Evolutionary conservation across 1,140 invertebrate species (phyloP).

Genomic region (Gonioctena quinquepunctata): DNA sequence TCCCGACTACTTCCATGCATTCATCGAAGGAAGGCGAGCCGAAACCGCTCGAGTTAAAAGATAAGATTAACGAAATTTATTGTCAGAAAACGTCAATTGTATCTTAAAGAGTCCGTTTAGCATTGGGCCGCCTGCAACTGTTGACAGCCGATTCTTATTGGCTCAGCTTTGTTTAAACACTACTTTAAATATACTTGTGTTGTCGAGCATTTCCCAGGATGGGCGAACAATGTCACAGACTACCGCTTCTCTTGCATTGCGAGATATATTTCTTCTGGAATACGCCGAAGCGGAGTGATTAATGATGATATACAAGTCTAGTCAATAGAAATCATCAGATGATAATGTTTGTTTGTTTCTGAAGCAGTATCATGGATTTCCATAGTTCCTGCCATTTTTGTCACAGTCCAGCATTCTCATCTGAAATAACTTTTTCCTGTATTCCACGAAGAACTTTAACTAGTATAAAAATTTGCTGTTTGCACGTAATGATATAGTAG

Average conservation of each 20-base stretch:
- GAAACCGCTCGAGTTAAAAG: constrained; percentile 33
- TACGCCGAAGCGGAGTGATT: no score
- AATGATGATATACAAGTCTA: no score
- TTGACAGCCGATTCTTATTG: constrained; percentile 26
- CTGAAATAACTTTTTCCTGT: no score
- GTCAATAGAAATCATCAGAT: no score
- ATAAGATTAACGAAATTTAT: constrained; percentile 37
- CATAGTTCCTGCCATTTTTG: no score
- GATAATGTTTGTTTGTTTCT: no score
- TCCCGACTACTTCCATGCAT: not conserved
- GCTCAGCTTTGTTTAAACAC: constrained; percentile 30
- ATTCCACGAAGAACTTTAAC: no score
- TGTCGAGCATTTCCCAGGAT: constrained; percentile 19
- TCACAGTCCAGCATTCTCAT: no score
- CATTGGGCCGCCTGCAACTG: constrained; percentile 20
- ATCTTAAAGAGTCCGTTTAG: constrained; percentile 29
- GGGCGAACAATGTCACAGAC: constrained; percentile 19
- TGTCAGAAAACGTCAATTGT: constrained; percentile 36
- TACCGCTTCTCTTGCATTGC: not conserved
- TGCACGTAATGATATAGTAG: no score
- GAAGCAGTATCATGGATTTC: no score
- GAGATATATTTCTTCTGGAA: not conserved
- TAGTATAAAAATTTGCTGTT: no score
- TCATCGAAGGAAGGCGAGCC: constrained; percentile 18
- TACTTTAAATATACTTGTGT: constrained; percentile 30